Conservation (phyloP, 2,888 invertebrate species). For the Metacarcinus magister region DNA sequence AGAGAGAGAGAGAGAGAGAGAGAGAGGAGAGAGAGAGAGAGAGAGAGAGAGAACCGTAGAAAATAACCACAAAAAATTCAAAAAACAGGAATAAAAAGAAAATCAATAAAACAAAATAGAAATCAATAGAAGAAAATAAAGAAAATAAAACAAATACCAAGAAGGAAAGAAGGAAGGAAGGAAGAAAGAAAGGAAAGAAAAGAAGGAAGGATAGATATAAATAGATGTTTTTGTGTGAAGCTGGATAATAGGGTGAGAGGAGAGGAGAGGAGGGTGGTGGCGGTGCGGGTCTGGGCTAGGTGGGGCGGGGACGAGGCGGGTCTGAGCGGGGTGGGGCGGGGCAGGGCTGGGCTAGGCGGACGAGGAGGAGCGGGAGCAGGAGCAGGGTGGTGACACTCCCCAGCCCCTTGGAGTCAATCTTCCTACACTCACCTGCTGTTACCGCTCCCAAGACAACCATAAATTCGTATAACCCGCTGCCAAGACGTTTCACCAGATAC, state of each 20-base stretch:
- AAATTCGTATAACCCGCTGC: conserved; percentile 7
- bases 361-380: no score
- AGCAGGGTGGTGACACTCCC: neutral
- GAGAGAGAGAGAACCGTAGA: neutral
- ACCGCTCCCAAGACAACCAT: neutral
- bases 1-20: neutral
- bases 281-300: no score
- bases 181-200: neutral
- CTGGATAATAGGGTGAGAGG: neutral
- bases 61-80: neutral
- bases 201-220: neutral
- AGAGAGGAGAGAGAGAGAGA: neutral
- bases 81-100: neutral
- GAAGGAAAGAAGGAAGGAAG: neutral
- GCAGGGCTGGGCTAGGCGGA: no score
- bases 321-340: neutral
- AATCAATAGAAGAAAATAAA: neutral
- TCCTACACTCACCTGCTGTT: neutral
- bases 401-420: neutral
- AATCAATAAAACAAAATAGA: neutral
- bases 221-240: neutral
- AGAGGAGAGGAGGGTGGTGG: no score
- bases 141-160: neutral
- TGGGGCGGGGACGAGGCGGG: no score
- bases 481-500: neutral